Percentiles rank a stretch among this genome's conserved stretches.
Evolutionary conservation across 1,140 invertebrate species (phyloP).

Genomic region (Meloidogyne floridensis): DNA sequence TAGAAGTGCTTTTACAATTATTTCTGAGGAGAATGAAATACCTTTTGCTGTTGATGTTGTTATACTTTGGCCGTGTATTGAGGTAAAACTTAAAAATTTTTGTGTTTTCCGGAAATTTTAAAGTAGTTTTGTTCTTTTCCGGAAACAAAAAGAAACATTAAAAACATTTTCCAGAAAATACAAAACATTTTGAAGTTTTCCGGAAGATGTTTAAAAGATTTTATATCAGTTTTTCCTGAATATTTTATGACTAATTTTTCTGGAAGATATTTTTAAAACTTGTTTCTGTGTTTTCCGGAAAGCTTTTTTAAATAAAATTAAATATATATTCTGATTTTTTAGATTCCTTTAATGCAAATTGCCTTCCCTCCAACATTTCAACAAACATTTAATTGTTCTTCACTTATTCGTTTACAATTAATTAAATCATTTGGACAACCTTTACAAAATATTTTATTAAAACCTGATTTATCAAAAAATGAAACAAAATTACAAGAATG

Average conservation of each 20-base stretch:
- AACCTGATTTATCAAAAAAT: constrained; percentile 14
- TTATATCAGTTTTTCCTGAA: not conserved
- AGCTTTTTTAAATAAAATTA: not conserved
- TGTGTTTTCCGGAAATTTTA: not conserved
- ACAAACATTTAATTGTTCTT: constrained; percentile 4
- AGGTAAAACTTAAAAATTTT: not conserved
- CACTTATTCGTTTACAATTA: constrained; percentile 10
- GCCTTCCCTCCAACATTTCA: not conserved
- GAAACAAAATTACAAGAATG: constrained; percentile 14
- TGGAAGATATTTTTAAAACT: no score
- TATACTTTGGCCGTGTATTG: constrained; percentile 26
- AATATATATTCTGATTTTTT: not conserved
- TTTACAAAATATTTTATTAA: constrained; percentile 1
- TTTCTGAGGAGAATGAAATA: not conserved
- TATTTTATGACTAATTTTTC: no score
- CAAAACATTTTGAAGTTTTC: no score
- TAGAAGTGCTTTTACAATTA: constrained; percentile 21
- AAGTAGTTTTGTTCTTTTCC: not conserved
- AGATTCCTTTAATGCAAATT: constrained; percentile 20
- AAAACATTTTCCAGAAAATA: no score
- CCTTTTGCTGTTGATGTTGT: not conserved
- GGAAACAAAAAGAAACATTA: no score
- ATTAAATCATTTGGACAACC: not conserved
- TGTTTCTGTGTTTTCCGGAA: not conserved
- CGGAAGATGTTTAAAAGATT: no score